These are phyloP conservation scores for Latrodectus hesperus DNA, from an alignment of 2,888 invertebrate genomes.

Conservation along the genomic window DNA sequence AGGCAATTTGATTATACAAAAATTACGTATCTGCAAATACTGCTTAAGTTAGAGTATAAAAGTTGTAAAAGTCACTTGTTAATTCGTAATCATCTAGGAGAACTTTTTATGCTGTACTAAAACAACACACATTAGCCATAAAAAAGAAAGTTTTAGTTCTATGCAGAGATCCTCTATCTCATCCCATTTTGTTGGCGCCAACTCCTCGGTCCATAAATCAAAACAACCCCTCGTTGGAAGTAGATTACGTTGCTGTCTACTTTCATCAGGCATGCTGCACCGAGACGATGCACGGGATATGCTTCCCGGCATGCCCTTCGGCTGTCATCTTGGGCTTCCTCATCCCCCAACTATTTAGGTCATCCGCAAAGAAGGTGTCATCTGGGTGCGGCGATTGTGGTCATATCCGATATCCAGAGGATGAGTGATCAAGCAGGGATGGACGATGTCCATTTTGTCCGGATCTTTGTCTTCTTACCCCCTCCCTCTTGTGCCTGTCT, in stretches of 20 bases:
- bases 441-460: not conserved
- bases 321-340: slow-evolving; percentile 1
- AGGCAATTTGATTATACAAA: too few species aligned
- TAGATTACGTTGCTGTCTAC: not conserved
- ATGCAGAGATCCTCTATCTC: too few species aligned
- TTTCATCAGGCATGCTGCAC: not conserved
- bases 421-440: not conserved
- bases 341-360: not conserved
- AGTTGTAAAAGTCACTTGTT: too few species aligned
- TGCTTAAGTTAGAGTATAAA: too few species aligned
- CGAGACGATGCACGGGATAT: slow-evolving; percentile 1
- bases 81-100: too few species aligned
- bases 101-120: too few species aligned
- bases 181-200: too few species aligned
- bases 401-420: slow-evolving; percentile 2
- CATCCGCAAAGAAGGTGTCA: slow-evolving; percentile 1
- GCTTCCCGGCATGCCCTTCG: not conserved
- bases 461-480: not conserved
- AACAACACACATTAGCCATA: too few species aligned
- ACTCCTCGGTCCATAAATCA: not conserved
- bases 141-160: too few species aligned
- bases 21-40: too few species aligned
- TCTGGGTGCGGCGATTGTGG: not conserved
- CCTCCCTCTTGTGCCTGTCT: not conserved
- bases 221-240: not conserved